Percentiles rank a stretch among this genome's conserved stretches.
Evolutionary conservation across 2,113 vertebrate species (phyloP).

Genomic region (Catharus bicknelli): DNA sequence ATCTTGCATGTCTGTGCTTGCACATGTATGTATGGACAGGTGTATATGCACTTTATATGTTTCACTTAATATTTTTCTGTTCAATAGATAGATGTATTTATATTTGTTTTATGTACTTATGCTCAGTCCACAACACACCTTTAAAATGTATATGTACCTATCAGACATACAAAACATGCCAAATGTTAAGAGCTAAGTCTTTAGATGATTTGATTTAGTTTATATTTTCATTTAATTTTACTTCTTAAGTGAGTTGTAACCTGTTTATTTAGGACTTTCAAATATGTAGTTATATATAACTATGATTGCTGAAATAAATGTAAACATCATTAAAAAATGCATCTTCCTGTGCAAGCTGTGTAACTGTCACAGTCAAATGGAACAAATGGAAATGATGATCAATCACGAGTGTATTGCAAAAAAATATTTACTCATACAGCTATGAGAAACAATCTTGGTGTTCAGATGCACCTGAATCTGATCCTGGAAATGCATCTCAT

Average conservation of each 20-base stretch:
- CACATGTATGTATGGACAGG: background rate
- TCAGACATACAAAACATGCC: background rate
- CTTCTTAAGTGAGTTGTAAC: background rate
- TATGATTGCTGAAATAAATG: conserved; percentile 17
- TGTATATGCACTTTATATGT: background rate
- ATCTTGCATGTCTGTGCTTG: background rate
- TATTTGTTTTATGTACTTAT: background rate
- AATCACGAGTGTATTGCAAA: background rate
- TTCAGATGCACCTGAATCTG: background rate
- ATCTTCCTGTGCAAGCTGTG: conserved; percentile 11
- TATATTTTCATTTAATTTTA: conserved; percentile 10
- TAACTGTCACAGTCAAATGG: conserved; percentile 17
- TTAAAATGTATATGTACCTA: background rate
- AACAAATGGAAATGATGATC: conserved; percentile 5
- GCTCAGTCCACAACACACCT: background rate
- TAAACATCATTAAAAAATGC: conserved; percentile 39
- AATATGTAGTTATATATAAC: conserved; percentile 27
- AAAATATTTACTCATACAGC: background rate
- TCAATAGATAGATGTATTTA: background rate
- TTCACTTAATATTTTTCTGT: background rate
- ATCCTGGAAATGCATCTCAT: background rate
- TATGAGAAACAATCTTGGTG: background rate
- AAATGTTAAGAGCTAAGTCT: background rate
- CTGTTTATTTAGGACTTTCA: conserved; percentile 36
- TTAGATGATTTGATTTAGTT: background rate